These are phyloP conservation scores for Ptychobarbus kaznakovi DNA, from an alignment of 2,797 vertebrate genomes.

Conservation along the genomic window DNA sequence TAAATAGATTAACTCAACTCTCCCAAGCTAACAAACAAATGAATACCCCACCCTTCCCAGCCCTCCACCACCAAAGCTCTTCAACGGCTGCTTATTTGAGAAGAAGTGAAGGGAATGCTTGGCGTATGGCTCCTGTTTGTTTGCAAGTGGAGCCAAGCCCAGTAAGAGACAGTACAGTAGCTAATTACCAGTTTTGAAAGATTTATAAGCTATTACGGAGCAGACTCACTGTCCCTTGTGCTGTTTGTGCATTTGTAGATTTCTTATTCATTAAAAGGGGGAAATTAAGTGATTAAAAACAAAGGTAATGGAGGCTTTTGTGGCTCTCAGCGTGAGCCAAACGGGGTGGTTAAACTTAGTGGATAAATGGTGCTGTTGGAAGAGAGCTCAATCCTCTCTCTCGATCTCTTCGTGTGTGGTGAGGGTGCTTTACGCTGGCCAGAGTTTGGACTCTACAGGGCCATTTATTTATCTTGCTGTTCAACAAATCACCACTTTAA, in stretches of 20 bases:
- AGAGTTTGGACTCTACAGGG: slow-evolving; percentile 12
- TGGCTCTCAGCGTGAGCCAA: slow-evolving; percentile 56
- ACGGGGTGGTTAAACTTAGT: slow-evolving; percentile 25
- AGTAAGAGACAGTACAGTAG: slow-evolving; percentile 63
- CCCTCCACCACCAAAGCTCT: background rate
- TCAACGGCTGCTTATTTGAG: slow-evolving; percentile 56
- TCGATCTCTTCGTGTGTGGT: background rate
- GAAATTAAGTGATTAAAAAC: slow-evolving; percentile 76
- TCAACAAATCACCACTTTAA: slow-evolving; percentile 61
- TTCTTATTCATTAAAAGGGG: slow-evolving; percentile 69
- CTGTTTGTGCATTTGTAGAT: slow-evolving; percentile 41
- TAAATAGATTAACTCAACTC: slow-evolving; percentile 66
- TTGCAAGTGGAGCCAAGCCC: slow-evolving; percentile 67
- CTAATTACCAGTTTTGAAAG: slow-evolving; percentile 76
- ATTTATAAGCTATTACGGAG: slow-evolving; percentile 75
- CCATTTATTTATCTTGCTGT: slow-evolving; percentile 43
- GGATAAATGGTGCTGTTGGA: slow-evolving; percentile 40
- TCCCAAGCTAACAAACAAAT: slow-evolving; percentile 62
- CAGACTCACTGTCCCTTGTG: slow-evolving; percentile 48
- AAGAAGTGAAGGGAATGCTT: slow-evolving; percentile 62
- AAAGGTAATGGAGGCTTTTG: slow-evolving; percentile 70
- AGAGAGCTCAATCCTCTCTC: slow-evolving; percentile 22
- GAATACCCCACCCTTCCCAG: slow-evolving; percentile 6
- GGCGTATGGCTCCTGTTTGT: slow-evolving; percentile 60
- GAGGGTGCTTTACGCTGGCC: slow-evolving; percentile 23